Evolutionary conservation across 2,797 vertebrate species (phyloP), one percentile per base, ranked within the genome.

Genomic region (Pangasius djambal): DNA sequence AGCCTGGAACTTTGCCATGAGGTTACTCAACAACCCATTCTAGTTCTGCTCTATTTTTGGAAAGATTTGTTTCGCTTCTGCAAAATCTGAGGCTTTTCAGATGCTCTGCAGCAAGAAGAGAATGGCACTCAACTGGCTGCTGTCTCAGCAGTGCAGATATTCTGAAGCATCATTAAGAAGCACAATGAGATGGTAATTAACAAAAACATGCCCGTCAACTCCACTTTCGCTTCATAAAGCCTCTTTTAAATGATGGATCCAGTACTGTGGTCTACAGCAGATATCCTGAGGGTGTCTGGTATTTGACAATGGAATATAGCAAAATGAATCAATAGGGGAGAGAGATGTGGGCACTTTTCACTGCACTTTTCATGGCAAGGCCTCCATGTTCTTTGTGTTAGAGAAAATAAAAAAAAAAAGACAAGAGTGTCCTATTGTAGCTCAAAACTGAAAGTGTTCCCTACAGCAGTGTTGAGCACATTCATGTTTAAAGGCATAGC

Each of bases 161-260:
- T 57, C 77, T 34, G 8, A 81, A 57, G 77, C 77, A 55, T 83
- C 57, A 61, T 63, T 84, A 84, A 67, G 40, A 16, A 67, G 40
- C 63, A 84, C 61, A 50, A 84, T 50, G 83, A 67, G 83, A 84
- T 48, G 40, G 8, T 67, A 48, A 50, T 67, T 67, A 84, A 31
- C 6, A 67, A 84, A 84, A 67, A 31, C 40, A 67, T n/a, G 37
- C 37, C 25, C 28, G 3, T 83, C 59, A 65, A 83, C 82, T 65
- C 28, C 40, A 18, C 25, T 65, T 65, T 65, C 8, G 1, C 16
- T 59, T 55, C 55, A 25, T 37, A 82, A 25, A 59, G 31, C 55
- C 25, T 25, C 4, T 59, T 59, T 82, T 37, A 82, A 82, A 82
- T 34, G 25, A n/a, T 83, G 40, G 82, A 83, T 63, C 22, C 82